A percentile compares a stretch with the other conserved stretches of the same genome.
Evolutionary conservation across 2,113 vertebrate genomes (phyloP).

Genomic region (Hippotragus niger): DNA sequence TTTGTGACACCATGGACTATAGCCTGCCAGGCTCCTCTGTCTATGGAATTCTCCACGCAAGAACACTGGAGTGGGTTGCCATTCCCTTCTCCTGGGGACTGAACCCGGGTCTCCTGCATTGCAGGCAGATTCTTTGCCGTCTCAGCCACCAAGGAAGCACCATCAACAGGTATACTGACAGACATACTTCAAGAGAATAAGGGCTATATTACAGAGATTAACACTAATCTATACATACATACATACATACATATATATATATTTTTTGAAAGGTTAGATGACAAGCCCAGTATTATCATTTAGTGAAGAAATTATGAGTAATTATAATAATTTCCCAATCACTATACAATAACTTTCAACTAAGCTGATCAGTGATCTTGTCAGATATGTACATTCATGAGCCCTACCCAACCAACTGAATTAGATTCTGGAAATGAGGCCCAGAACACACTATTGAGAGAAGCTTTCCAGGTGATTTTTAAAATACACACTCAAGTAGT

Average conservation of each 20-base stretch:
- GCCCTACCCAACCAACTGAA: neutral
- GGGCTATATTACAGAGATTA: neutral
- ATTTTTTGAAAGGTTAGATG: neutral
- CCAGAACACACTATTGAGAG: neutral
- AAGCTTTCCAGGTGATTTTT: neutral
- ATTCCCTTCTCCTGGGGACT: neutral
- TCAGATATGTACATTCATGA: neutral
- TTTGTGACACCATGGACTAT: neutral
- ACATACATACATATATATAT: neutral
- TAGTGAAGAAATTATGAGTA: neutral
- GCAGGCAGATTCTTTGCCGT: neutral
- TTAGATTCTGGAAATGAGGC: neutral
- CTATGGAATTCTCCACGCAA: neutral
- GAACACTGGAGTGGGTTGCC: neutral
- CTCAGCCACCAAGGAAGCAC: neutral
- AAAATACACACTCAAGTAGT: neutral
- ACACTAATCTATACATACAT: neutral
- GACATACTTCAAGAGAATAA: constrained; percentile 16
- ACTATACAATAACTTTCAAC: neutral
- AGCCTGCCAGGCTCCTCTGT: neutral
- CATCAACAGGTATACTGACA: neutral
- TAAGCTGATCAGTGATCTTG: neutral
- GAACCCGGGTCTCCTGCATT: neutral
- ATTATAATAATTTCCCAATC: neutral
- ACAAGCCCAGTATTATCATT: neutral